Conservation (phyloP, 2,113 vertebrate species). For the Physeter macrocephalus region DNA sequence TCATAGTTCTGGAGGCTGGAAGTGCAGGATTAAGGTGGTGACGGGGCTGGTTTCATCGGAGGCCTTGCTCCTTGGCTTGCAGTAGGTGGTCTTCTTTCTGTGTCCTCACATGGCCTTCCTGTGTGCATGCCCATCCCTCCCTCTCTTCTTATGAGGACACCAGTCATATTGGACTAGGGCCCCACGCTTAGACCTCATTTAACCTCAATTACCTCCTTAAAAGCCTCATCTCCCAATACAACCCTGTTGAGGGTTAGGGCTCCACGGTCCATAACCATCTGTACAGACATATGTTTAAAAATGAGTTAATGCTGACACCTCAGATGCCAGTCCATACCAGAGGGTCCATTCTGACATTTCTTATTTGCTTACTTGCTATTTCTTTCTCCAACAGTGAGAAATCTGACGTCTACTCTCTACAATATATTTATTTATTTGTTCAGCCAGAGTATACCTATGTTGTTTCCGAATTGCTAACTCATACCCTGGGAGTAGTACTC, state of each 20-base stretch:
- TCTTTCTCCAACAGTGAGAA: background rate
- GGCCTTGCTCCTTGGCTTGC: no score
- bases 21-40: no score
- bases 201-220: background rate
- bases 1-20: no score
- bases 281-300: background rate
- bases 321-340: background rate
- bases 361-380: background rate
- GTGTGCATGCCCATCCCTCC: no score
- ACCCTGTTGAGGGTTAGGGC: background rate
- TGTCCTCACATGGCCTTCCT: background rate
- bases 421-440: background rate
- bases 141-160: background rate
- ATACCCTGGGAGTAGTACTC: background rate
- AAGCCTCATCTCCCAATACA: background rate
- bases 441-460: background rate
- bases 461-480: no score
- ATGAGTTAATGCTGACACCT: background rate
- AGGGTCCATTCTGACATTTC: background rate
- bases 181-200: background rate
- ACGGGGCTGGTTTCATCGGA: no score
- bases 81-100: no score
- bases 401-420: background rate
- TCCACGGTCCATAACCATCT: background rate
- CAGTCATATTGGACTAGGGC: background rate